Conservation (phyloP, 2,888 invertebrate species). For the Maniola hyperantus region DNA sequence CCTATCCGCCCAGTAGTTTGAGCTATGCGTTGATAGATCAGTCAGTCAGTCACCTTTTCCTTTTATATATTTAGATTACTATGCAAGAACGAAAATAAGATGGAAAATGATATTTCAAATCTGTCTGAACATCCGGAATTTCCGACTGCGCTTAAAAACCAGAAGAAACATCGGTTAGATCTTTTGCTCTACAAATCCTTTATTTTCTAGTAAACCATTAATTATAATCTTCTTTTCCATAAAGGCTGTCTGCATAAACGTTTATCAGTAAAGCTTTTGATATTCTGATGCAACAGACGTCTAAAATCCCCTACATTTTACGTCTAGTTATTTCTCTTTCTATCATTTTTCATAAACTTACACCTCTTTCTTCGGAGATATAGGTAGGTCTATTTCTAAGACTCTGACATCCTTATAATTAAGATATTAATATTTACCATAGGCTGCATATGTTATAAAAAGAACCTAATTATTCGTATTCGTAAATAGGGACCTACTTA, state of each 20-base stretch:
- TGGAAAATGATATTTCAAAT: slow-evolving; percentile 12
- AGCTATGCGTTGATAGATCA: no score
- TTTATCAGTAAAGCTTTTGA: slow-evolving; percentile 7
- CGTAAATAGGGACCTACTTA: no score
- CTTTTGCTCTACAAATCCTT: slow-evolving; percentile 6
- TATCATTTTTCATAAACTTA: neutral
- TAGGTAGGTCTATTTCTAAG: no score
- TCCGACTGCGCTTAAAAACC: neutral
- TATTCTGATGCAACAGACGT: neutral
- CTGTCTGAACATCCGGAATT: slow-evolving; percentile 5
- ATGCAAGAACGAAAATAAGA: slow-evolving; percentile 1
- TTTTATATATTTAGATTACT: no score
- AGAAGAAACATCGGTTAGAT: slow-evolving; percentile 3
- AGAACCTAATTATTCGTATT: no score
- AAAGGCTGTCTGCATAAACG: neutral
- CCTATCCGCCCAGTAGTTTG: no score
- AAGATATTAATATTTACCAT: neutral
- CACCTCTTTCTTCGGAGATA: no score
- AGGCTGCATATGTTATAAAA: no score
- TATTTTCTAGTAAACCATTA: slow-evolving; percentile 11
- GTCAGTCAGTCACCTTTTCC: no score
- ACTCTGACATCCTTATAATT: no score
- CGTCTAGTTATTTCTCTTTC: neutral
- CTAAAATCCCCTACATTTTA: neutral
- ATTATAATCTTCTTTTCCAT: neutral